These are phyloP conservation scores for Iselma pallidipennis DNA, from an alignment of 2,888 invertebrate species.

Conservation along the genomic window DNA sequence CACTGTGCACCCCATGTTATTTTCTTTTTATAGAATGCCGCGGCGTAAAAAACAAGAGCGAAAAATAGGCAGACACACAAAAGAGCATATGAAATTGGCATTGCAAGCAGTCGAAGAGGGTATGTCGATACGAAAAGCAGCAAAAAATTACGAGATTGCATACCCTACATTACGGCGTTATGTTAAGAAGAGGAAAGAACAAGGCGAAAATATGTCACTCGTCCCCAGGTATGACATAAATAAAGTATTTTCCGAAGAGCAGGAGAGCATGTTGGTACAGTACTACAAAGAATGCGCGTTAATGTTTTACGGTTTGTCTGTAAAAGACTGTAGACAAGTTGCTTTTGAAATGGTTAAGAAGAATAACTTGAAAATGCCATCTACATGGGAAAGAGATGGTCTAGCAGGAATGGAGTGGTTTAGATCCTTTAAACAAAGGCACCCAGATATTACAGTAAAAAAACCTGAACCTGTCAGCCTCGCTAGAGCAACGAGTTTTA, in stretches of 20 bases:
- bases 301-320: conserved; percentile 6
- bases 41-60: not conserved
- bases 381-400: conserved; percentile 22
- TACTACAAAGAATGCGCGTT: conserved; percentile 10
- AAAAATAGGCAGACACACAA: not conserved
- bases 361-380: conserved; percentile 25
- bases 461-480: conserved; percentile 36
- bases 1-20: not conserved
- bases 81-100: not conserved
- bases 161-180: conserved; percentile 2
- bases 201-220: not conserved
- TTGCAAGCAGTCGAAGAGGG: not conserved
- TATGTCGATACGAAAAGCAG: not conserved
- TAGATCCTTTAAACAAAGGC: conserved; percentile 8
- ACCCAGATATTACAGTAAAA: conserved; percentile 26
- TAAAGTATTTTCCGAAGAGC: not conserved
- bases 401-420: conserved; percentile 17
- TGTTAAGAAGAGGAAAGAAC: not conserved
- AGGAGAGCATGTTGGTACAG: not conserved
- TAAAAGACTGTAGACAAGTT: conserved; percentile 10
- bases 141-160: not conserved
- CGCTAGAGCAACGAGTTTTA: conserved; percentile 25
- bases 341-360: conserved; percentile 28
- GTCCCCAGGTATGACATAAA: not conserved
- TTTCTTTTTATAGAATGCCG: not conserved